phyloP scores from a whole-genome alignment of 2,797 vertebrate genomes.

The Darevskia nairensis region DNA sequence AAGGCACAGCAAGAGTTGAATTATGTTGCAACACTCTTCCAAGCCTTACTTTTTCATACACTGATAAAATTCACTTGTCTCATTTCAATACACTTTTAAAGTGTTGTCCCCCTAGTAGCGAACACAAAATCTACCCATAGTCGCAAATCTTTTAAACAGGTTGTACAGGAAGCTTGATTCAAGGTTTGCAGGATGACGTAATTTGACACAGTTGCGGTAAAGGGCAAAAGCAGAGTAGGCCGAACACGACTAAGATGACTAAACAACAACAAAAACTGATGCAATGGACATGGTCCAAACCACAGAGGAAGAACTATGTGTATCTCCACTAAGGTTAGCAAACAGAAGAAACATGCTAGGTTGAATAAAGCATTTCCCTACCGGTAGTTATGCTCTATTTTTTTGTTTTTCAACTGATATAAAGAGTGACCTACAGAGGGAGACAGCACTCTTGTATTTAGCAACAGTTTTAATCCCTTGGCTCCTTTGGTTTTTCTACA shows the following conservation, averaged over 20 bases:
- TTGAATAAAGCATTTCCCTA: background rate
- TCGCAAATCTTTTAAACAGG: background rate
- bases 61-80: background rate
- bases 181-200: background rate
- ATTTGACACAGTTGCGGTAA: background rate
- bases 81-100: background rate
- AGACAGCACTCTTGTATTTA: conserved; percentile 5
- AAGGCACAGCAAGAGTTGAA: background rate
- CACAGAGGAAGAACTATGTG: background rate
- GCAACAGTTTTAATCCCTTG: background rate
- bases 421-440: background rate
- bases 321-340: conserved; percentile 2
- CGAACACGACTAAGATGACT: too few species aligned
- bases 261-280: background rate
- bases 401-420: background rate
- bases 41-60: background rate
- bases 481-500: background rate
- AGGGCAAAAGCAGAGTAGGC: conserved; percentile 20
- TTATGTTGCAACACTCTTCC: background rate
- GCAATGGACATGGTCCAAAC: background rate
- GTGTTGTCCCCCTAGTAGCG: background rate
- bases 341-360: background rate
- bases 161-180: background rate
- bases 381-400: background rate
- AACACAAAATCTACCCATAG: background rate